Base-by-base conservation (phyloP, 2,797 vertebrate genomes). In the Sebastes steindachneri region DNA sequence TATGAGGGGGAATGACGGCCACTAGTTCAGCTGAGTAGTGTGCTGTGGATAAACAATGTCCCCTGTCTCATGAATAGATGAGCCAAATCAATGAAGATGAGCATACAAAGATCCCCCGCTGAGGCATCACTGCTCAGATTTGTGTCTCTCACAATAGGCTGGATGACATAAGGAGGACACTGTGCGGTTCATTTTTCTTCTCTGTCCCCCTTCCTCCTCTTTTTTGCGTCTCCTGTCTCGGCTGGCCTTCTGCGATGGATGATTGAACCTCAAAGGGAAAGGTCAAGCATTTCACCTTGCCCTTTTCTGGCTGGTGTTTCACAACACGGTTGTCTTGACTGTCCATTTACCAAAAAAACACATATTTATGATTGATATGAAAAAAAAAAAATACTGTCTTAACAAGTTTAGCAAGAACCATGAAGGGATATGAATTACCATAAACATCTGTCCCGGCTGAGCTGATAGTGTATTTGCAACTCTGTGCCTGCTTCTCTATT, bases 141-240 rank as follows among this genome's bases (percentile, higher is more conserved):
- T 95, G 94, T 95, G 94, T 95, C 93, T 90, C 88, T 89, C 90
- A 96, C 95, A 96, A 96, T 95, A 85, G 96, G 86, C 92, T 93
- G 88, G 94, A 95, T 96, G 93, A 95, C 95, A 95, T 95, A 94
- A 96, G 95, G 94, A 95, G 94, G 90, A 94, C 95, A 96, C 94
- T 95, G 95, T 93, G 88, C 68, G 88, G 89, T 93, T 95, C 92
- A 94, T 95, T 95, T 96, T 94, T 92, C 93, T 91, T 90, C 84
- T 84, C 87, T 72, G 6, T 69, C 70, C 84, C 64, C 83, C 41
- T 79, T 68, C 79, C 88, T 86, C 80, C 82, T 89, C 77, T 51
- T 51, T 45, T 48, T 87, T 90, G 82, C 87, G 77, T 78, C 86
- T 91, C 85, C 85, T 85, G 86, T 90, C 84, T 92, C 79, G 90